phyloP scores from a whole-genome alignment of 1,140 invertebrate species.

The Anthonomus grandis region DNA sequence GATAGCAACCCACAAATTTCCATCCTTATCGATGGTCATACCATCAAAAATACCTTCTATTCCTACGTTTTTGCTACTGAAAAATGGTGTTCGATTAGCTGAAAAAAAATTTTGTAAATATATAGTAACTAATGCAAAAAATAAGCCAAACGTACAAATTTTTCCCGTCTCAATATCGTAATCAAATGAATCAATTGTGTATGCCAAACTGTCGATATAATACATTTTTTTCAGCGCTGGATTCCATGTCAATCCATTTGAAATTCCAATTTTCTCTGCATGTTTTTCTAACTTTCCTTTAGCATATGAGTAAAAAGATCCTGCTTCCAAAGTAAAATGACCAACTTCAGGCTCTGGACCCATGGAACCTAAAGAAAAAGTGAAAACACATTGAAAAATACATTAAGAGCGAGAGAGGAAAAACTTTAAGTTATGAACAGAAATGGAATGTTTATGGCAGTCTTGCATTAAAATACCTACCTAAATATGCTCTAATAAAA shows the following conservation, averaged over 20 bases:
- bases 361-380: slow-evolving; percentile 35
- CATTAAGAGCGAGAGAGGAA: no score
- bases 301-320: slow-evolving; percentile 30
- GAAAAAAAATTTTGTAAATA: not conserved
- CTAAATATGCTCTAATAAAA: no score
- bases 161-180: slow-evolving; percentile 65
- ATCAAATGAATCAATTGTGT: slow-evolving; percentile 66
- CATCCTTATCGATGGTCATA: slow-evolving; percentile 65
- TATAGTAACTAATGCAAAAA: not conserved
- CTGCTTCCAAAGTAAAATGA: slow-evolving; percentile 26
- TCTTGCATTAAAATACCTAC: no score
- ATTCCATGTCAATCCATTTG: slow-evolving; percentile 81
- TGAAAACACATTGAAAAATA: slow-evolving; percentile 1
- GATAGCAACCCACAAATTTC: slow-evolving; percentile 63
- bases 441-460: no score
- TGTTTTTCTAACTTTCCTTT: slow-evolving; percentile 32
- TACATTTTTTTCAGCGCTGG: slow-evolving; percentile 64
- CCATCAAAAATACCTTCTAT: slow-evolving; percentile 57
- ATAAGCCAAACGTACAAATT: slow-evolving; percentile 57
- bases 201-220: slow-evolving; percentile 69
- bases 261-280: slow-evolving; percentile 59
- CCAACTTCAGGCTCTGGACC: slow-evolving; percentile 29
- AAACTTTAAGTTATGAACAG: no score
- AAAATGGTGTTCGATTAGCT: slow-evolving; percentile 38
- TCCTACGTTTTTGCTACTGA: slow-evolving; percentile 29